Evolutionary conservation across 2,797 vertebrate genomes (phyloP), one percentile per base, ranked within the genome.

Genomic region (Falco cherrug): DNA sequence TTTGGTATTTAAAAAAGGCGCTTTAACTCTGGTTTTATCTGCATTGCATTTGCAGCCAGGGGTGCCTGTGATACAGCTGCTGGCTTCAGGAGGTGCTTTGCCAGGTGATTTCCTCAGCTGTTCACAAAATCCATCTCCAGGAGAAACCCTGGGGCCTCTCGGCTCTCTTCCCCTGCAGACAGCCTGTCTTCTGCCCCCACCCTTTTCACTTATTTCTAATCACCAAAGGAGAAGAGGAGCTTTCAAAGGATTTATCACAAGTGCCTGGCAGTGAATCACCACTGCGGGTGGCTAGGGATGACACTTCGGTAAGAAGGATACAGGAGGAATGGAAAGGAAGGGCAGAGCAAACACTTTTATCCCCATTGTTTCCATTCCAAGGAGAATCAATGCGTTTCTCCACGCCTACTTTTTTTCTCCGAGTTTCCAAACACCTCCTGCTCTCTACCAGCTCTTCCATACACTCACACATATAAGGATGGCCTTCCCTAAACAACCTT

Each of bases 1-100:
- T 95, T 96, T 96, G 43, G 79, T 96, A 95, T 97, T 96, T 88
- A 96, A 96, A 97, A 95, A 89, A 90, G 90, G 88, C 68, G 75
- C 79, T 92, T 97, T 92, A 92, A 88, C 76, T 92, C 67, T 63
- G 89, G 91, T 95, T 95, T 96, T 96, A 96, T 93, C 95, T 94
- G 39, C 90, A 57, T 13, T 76, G 70, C 84, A 90, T 90, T 95
- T 94, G 35, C 0, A 0, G 93, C 63, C 43, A 85, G 47, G 47
- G 76, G 31, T 78, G 90, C 82, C 87, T 79, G 43, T 74, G 87
- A 94, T 74, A 84, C 11, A 93, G 92, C 94, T 96, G 84, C 91
- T 74, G 87, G 92, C 84, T 88, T 39, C 13, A 1, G 87, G 93
- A 94, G 90, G 74, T 92, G 73, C 82, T 85, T 75, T 81, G 82